phyloP scores from a whole-genome alignment of 2,888 invertebrate genomes.

The Abrostola triplasia region DNA sequence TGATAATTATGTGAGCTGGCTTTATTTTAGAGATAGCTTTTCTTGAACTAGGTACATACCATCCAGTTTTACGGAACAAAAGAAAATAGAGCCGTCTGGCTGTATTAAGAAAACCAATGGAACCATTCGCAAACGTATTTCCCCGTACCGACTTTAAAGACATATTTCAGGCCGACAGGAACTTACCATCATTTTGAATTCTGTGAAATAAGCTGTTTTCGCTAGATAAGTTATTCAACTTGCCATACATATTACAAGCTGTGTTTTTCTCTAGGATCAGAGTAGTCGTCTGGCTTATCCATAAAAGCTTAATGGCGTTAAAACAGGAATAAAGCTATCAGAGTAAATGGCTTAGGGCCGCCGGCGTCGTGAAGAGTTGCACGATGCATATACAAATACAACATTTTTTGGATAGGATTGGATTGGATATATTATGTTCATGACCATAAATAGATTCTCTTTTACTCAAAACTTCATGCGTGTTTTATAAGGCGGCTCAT shows the following conservation, averaged over 20 bases:
- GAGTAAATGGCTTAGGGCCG: slow-evolving; percentile 38
- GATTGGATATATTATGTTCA: no score
- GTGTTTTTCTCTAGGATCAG: slow-evolving; percentile 20
- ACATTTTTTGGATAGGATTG: no score
- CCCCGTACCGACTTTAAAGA: background rate
- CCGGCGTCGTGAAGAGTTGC: slow-evolving; percentile 20
- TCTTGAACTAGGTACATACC: no score
- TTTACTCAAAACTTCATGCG: no score
- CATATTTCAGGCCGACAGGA: background rate
- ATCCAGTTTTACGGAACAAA: no score
- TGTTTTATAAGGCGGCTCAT: no score
- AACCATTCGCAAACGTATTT: background rate
- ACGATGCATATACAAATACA: slow-evolving; percentile 40
- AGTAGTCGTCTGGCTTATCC: slow-evolving; percentile 12
- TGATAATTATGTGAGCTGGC: no score
- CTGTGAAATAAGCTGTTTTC: slow-evolving; percentile 30
- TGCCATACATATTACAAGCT: slow-evolving; percentile 25
- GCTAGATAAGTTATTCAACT: slow-evolving; percentile 40
- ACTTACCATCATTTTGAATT: background rate
- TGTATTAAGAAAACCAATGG: background rate
- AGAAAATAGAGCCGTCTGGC: background rate
- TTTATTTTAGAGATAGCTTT: no score
- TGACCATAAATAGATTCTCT: no score
- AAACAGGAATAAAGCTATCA: slow-evolving; percentile 43
- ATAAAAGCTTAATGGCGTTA: slow-evolving; percentile 52